Conservation (phyloP, 2,888 invertebrate species). For the Diarsia rubi region DNA sequence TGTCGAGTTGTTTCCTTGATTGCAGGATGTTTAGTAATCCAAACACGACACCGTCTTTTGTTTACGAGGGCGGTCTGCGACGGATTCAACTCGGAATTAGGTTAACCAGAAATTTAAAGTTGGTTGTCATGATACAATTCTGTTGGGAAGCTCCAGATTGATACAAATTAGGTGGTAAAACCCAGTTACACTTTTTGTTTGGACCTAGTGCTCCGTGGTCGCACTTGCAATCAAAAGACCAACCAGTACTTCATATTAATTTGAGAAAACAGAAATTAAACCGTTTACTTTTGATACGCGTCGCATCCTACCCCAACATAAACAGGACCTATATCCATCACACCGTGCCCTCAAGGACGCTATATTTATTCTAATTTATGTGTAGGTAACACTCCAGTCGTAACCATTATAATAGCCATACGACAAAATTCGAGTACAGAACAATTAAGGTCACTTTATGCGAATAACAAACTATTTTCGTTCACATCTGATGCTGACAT, state of each 20-base stretch:
- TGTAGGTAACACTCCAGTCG: slow-evolving; percentile 55
- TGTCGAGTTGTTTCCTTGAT: slow-evolving; percentile 63
- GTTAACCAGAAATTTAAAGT: slow-evolving; percentile 18
- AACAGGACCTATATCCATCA: not conserved
- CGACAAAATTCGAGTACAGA: slow-evolving; percentile 76
- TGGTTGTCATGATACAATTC: slow-evolving; percentile 11
- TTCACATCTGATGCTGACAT: slow-evolving; percentile 52
- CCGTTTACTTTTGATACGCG: slow-evolving; percentile 11
- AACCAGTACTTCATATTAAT: not conserved
- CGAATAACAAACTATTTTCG: slow-evolving; percentile 72
- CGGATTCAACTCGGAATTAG: slow-evolving; percentile 20
- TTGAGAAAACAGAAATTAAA: not conserved
- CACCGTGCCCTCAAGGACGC: slow-evolving; percentile 17
- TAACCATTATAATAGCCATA: slow-evolving; percentile 72
- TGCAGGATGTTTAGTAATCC: slow-evolving; percentile 67
- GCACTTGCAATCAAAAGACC: not conserved
- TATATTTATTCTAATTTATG: slow-evolving; percentile 57
- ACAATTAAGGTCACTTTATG: slow-evolving; percentile 86
- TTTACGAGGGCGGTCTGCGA: slow-evolving; percentile 29
- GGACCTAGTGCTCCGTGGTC: not conserved
- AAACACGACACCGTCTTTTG: slow-evolving; percentile 46
- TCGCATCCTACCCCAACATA: slow-evolving; percentile 20
- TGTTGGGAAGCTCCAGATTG: not conserved
- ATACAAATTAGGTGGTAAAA: not conserved
- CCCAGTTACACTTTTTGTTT: not conserved